phyloP scores from a whole-genome alignment of 2,797 vertebrate species.

The Phylloscopus collybita region DNA sequence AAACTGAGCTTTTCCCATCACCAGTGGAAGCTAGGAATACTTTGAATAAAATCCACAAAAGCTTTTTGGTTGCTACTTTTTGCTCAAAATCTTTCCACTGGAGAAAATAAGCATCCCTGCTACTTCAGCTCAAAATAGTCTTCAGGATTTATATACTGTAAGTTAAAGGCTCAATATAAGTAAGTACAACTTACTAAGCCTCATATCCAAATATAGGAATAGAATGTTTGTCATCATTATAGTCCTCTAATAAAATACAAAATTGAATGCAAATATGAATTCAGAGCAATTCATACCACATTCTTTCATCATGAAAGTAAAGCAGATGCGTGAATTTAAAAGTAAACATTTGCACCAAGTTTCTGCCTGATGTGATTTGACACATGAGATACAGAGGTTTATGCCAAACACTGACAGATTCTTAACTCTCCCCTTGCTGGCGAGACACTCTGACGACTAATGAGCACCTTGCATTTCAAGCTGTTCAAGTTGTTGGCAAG shows the following conservation, averaged over 20 bases:
- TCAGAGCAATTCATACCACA: neutral
- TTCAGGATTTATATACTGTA: neutral
- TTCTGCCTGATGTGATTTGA: neutral
- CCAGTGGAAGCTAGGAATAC: neutral
- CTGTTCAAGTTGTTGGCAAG: conserved; percentile 14
- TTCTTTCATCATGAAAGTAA: neutral
- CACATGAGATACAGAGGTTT: neutral
- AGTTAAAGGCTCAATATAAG: neutral
- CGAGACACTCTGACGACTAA: neutral
- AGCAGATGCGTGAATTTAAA: neutral
- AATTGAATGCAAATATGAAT: neutral
- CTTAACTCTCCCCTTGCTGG: neutral
- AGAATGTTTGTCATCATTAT: neutral
- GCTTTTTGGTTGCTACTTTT: neutral
- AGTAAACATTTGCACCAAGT: neutral
- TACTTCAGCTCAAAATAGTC: neutral
- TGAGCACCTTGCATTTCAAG: conserved; percentile 29
- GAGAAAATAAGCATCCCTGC: neutral
- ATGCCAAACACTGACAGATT: neutral
- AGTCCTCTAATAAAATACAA: neutral
- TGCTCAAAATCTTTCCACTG: neutral
- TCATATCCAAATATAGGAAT: neutral
- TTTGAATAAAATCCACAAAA: neutral
- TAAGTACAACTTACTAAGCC: neutral
- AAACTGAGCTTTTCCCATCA: neutral